Base-by-base conservation (phyloP, 2,113 vertebrate genomes). In the Epinephelus cyanopodus region DNA sequence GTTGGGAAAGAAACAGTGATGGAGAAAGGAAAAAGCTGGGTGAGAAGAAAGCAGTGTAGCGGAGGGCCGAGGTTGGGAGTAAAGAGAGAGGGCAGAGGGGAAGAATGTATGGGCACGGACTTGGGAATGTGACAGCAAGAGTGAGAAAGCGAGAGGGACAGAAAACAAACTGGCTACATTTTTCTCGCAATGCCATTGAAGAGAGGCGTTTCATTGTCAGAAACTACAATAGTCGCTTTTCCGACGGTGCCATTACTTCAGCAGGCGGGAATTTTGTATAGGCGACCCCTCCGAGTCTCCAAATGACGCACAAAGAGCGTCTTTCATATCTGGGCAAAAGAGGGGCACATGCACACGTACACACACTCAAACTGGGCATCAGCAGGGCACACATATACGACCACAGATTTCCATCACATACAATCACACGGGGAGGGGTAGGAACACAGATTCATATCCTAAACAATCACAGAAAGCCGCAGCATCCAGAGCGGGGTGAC, bases 181-280 rank as follows among this genome's bases (percentile, higher is more conserved):
- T 95, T 94, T 91, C 93, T 93, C 87, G 88, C 94, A 89, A 89
- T 95, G 87, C 93, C 89, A 92, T 91, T 90, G 91, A 92, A 91
- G 93, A 96, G 95, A 96, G 95, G 94, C 94, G 92, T 94, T 94
- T 94, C 95, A 96, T 96, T 96, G 95, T 96, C 94, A 91, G 82
- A 93, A 45, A 95, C 94, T 90, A 96, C 95, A 96, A 96, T 96
- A 95, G 95, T 90, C 90, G 94, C 95, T 94, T 95, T 95, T 95
- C 95, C 94, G n/a, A 95, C 91, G 91, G 92, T 95, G 94, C 92
- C 94, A 95, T 96, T 96, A 96, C 95, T 96, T 96, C 95, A 96
- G 94, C 95, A 90, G 89, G 93, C 89, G 95, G 88, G 95, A 96
- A 96, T 96, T 96, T 93, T 91, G 93, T 94, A 95, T 93, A 95